Base-by-base conservation (phyloP, 2,888 invertebrate genomes). In the Corythucha ciliata region DNA sequence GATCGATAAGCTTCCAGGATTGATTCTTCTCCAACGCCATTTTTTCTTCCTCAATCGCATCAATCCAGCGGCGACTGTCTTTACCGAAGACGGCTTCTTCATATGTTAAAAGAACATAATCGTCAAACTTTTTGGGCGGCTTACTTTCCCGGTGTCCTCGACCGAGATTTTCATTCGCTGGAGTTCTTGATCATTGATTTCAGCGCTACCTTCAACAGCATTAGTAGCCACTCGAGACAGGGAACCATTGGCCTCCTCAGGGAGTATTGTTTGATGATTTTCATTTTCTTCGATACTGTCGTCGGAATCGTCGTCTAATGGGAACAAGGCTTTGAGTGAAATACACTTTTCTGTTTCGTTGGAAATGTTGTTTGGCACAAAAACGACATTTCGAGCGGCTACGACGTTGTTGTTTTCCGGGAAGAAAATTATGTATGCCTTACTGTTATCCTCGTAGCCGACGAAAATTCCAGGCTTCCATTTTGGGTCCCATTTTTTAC, bases 401-500 rank as follows among this genome's bases (percentile, higher is more conserved):
- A 46, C 22, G 18, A 40, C 47, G 20, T 27, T 46, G 6, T 26
- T 45, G 18, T 27, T 27, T 6, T 25, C 37, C 20, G 6, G 12
- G 24, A 26, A 37, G 22, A 22, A 51, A 18, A 51, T 44, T 24
- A 44, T 20, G 27, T 45, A 45, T 8, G 44, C 44, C 27, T 51
- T 45, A 18, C 25, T 34, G 22, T 45, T 25, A 14, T 24, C 8
- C n/a, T 45, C 51, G 33, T 47, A 52, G 1, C 47, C 52, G 8
- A 52, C 46, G 33, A 47, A 52, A 27, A 46, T 25, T 29, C 52
- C 47, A 14, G 27, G n/a, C 26, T 47, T 27, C n/a, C 40, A 24
- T 40, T 52, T 52, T 5, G 34, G 14, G 24, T 40, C 52, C 47
- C 40, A 52, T 47, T 40, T 52, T 22, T 32, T 46, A 8, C 39